A percentile compares a stretch with the other conserved stretches of the same genome.
Conservation (phyloP, 2,888 invertebrate genomes). For the Hymenopus coronatus region DNA sequence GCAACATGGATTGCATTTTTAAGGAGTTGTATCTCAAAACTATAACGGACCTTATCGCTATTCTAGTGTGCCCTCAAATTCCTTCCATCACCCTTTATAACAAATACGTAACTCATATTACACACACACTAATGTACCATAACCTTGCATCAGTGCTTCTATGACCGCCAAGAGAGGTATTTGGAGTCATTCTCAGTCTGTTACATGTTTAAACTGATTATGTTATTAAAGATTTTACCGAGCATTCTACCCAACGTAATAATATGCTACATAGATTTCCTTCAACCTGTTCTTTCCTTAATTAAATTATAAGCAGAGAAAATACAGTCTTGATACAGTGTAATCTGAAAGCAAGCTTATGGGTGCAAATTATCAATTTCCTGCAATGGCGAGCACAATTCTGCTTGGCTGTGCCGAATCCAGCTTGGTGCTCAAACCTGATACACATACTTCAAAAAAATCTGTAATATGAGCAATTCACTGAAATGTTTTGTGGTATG, state of each 20-base stretch:
- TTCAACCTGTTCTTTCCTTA: background rate
- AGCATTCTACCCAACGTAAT: background rate
- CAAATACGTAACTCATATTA: no score
- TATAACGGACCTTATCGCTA: no score
- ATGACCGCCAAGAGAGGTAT: background rate
- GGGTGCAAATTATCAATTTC: background rate
- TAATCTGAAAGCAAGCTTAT: background rate
- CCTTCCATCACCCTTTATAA: no score
- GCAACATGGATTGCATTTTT: no score
- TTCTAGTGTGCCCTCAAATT: no score
- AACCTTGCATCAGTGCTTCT: background rate
- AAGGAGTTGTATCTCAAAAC: no score
- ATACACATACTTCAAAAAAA: background rate
- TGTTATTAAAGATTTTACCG: background rate
- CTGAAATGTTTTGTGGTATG: background rate
- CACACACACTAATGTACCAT: no score
- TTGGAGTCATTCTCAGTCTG: background rate
- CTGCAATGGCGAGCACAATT: background rate
- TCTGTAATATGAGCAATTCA: background rate
- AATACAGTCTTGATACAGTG: background rate
- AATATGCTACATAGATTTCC: background rate
- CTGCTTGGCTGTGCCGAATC: background rate
- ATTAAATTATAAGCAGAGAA: background rate
- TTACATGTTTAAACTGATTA: background rate
- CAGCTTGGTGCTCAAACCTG: background rate